Evolutionary conservation across 2,113 vertebrate genomes (phyloP).

Genomic region (Alaudala cheleensis): DNA sequence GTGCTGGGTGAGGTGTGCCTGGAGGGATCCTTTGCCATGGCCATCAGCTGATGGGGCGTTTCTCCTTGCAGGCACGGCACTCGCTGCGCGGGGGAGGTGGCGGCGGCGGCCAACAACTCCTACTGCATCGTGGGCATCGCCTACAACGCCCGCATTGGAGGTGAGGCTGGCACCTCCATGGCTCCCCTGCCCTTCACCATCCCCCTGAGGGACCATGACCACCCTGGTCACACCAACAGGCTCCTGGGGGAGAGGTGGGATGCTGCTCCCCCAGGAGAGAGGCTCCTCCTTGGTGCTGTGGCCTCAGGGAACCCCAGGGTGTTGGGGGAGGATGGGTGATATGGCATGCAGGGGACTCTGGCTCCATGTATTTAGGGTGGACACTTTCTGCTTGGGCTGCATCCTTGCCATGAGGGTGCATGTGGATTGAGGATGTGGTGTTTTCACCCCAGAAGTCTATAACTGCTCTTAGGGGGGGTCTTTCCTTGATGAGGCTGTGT

Average conservation of each 20-base stretch:
- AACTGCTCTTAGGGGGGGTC: not conserved
- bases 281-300: not conserved
- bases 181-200: not conserved
- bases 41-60: not conserved
- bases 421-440: fast-evolving
- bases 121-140: conserved; percentile 92
- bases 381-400: not conserved
- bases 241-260: not conserved
- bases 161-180: conserved; percentile 56
- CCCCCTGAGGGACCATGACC: fast-evolving
- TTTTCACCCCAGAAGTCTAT: not conserved
- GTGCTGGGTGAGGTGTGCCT: not conserved
- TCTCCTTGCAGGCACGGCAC: conserved; percentile 84
- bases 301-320: not conserved
- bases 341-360: fast-evolving
- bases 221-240: not conserved
- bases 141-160: conserved; percentile 91
- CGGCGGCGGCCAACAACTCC: conserved; percentile 89
- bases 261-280: not conserved
- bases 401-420: fast-evolving
- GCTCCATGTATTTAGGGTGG: not conserved
- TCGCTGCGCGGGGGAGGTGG: conserved; percentile 91
- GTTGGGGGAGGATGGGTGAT: not conserved
- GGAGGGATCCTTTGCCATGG: not conserved
- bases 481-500: not conserved